A percentile compares a stretch with the other conserved stretches of the same genome.
Conservation (phyloP, 2,888 invertebrate genomes). For the Polydesmus complanatus region DNA sequence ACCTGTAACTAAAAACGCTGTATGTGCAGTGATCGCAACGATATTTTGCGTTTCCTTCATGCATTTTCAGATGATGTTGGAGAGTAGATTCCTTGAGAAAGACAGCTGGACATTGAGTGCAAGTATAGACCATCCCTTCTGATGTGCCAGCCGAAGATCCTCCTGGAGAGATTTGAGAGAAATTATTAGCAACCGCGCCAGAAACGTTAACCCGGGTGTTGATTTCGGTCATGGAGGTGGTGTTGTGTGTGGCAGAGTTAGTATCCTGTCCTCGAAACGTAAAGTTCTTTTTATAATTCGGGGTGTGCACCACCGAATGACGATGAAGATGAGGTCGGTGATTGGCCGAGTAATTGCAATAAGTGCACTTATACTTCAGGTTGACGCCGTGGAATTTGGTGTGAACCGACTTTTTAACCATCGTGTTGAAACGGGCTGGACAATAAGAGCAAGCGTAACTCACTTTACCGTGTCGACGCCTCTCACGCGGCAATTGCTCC, state of each 20-base stretch:
- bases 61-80: slow-evolving; percentile 52
- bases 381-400: slow-evolving; percentile 15
- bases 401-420: slow-evolving; percentile 9
- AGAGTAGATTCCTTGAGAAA: slow-evolving; percentile 57
- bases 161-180: neutral
- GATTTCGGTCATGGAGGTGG: neutral
- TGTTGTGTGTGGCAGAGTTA: neutral
- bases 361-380: slow-evolving; percentile 25
- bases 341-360: slow-evolving; percentile 32
- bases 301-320: slow-evolving; percentile 30
- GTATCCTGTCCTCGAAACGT: neutral
- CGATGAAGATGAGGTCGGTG: slow-evolving; percentile 32
- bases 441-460: slow-evolving; percentile 27
- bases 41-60: slow-evolving; percentile 48
- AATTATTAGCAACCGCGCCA: too few relatives aligned
- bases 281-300: slow-evolving; percentile 21
- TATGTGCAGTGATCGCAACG: slow-evolving; percentile 58
- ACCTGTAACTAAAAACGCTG: slow-evolving; percentile 51
- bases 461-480: neutral
- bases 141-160: neutral
- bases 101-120: slow-evolving; percentile 46
- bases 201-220: too few relatives aligned
- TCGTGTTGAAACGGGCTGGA: slow-evolving; percentile 16
- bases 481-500: neutral
- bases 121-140: slow-evolving; percentile 18